Conservation (phyloP, 2,797 vertebrate genomes). For the Martes flavigula region DNA sequence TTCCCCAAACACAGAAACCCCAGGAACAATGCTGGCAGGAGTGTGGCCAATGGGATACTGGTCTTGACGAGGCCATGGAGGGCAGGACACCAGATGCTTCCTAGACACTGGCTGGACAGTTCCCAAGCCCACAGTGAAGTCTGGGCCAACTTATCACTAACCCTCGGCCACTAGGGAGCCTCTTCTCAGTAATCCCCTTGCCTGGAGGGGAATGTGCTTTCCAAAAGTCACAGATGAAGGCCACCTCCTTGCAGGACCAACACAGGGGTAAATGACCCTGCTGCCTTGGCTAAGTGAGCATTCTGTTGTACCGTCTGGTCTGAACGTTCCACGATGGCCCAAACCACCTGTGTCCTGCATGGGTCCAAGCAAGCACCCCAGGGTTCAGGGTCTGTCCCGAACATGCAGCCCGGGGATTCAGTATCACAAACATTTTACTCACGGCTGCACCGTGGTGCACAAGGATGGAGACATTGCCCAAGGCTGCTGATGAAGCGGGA, state of each 20-base stretch:
- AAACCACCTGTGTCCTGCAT: background rate
- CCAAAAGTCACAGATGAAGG: background rate
- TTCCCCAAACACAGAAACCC: background rate
- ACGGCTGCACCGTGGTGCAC: accelerated
- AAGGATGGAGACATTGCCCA: background rate
- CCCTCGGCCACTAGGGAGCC: background rate
- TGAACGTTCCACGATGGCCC: accelerated
- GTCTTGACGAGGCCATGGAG: too few species aligned
- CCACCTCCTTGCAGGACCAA: background rate
- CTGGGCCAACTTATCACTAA: background rate
- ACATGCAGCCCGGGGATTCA: background rate
- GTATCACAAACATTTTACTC: background rate
- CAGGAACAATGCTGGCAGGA: background rate
- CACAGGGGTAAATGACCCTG: background rate
- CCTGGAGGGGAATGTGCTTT: background rate
- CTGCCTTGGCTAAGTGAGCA: background rate
- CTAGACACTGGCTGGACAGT: accelerated
- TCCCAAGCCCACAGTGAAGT: background rate
- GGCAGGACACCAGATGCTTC: background rate
- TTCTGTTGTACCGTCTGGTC: background rate
- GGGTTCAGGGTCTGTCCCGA: background rate
- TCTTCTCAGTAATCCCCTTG: background rate
- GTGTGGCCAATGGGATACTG: accelerated
- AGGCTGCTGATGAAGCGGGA: background rate
- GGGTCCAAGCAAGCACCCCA: background rate